Percentiles rank a stretch among this genome's conserved stretches.
phyloP scores from a whole-genome alignment of 2,797 vertebrate genomes.

The Mormyrops boulengeri region DNA sequence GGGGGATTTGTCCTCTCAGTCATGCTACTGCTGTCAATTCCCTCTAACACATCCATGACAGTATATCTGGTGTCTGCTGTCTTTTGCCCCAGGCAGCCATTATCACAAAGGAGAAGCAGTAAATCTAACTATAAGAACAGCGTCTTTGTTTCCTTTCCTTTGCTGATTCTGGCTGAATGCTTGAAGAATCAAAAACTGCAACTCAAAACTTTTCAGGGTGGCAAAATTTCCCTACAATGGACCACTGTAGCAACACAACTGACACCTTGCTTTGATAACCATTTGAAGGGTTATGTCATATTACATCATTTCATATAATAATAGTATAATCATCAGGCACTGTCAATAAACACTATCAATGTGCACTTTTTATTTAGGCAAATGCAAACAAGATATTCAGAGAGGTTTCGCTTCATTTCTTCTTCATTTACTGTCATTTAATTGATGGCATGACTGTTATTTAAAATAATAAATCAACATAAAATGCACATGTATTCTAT shows the following conservation, averaged over 20 bases:
- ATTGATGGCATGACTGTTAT: neutral
- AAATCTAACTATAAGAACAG: slow-evolving; percentile 3
- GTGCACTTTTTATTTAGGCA: neutral
- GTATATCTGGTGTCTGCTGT: neutral
- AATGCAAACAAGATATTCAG: neutral
- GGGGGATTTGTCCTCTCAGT: neutral
- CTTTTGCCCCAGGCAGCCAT: slow-evolving; percentile 9
- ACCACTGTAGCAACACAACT: neutral
- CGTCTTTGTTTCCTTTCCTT: neutral
- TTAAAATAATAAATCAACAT: neutral
- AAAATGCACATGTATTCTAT: neutral
- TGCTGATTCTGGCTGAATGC: neutral
- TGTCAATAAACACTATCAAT: neutral
- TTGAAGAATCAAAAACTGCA: neutral
- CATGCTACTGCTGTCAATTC: neutral
- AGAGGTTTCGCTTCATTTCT: neutral
- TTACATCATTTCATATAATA: neutral
- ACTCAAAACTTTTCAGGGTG: neutral
- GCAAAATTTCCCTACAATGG: neutral
- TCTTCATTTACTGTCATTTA: neutral
- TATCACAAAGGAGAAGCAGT: slow-evolving; percentile 9
- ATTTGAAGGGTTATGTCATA: neutral
- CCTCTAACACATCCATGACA: slow-evolving; percentile 4
- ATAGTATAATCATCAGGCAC: neutral
- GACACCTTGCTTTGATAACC: neutral